These are phyloP conservation scores for Cinara cedri DNA, from an alignment of 2,888 invertebrate genomes.

Conservation along the genomic window DNA sequence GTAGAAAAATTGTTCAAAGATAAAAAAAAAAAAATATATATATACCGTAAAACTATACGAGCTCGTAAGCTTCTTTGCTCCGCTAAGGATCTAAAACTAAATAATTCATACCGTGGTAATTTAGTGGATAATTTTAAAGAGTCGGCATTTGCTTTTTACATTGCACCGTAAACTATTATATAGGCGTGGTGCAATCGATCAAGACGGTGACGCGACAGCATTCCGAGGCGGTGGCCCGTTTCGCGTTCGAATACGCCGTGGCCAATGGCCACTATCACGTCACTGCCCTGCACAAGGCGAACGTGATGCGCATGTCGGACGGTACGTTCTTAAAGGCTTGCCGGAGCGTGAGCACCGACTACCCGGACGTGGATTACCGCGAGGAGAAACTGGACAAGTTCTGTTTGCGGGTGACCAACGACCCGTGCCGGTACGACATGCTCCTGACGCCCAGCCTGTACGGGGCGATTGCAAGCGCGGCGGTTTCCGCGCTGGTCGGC, in stretches of 20 bases:
- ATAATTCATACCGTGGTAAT: too few species aligned
- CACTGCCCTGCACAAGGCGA: conserved; percentile 17
- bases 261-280: neutral
- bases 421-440: neutral
- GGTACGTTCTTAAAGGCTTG: conserved; percentile 9
- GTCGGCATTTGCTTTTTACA: too few species aligned
- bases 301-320: conserved; percentile 10
- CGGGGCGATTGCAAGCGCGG: neutral
- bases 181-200: conserved; percentile 26
- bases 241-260: conserved; percentile 8
- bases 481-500: neutral
- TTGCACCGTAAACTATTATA: too few species aligned
- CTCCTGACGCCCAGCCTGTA: conserved; percentile 31
- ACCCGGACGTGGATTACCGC: neutral
- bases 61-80: too few species aligned
- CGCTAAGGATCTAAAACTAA: too few species aligned
- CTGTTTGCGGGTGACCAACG: neutral
- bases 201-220: neutral
- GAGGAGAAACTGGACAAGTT: conserved; percentile 5
- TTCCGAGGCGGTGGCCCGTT: neutral
- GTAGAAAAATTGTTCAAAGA: too few species aligned
- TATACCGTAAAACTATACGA: too few species aligned
- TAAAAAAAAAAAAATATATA: too few species aligned
- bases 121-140: too few species aligned
- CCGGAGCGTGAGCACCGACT: neutral